phyloP scores from a whole-genome alignment of 2,888 invertebrate species.

The Lasioglossum morio region DNA sequence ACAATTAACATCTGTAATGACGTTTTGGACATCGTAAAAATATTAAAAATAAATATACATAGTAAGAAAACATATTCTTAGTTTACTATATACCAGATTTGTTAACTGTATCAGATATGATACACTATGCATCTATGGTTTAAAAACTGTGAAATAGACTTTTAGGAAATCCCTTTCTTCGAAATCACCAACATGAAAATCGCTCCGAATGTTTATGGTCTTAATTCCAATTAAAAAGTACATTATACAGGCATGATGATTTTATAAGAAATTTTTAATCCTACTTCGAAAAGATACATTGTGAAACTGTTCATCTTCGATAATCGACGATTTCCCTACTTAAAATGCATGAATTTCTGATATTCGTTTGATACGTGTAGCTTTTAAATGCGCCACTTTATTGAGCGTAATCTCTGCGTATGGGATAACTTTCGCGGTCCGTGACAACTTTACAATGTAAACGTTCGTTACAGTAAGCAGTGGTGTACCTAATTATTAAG shows the following conservation, averaged over 20 bases:
- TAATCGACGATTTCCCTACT: neutral
- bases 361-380: neutral
- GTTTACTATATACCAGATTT: too few relatives aligned
- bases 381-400: neutral
- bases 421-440: neutral
- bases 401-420: neutral
- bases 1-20: too few relatives aligned
- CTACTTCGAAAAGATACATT: neutral
- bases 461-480: neutral
- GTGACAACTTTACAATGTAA: neutral
- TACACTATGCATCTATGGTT: neutral
- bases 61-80: too few relatives aligned
- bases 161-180: too few relatives aligned
- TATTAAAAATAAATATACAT: too few relatives aligned
- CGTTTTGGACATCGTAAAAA: too few relatives aligned
- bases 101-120: too few relatives aligned
- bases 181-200: too few relatives aligned
- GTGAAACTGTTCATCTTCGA: neutral
- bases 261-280: too few relatives aligned
- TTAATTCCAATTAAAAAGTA: too few relatives aligned
- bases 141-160: neutral
- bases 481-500: neutral
- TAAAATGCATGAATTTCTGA: neutral
- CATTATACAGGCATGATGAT: too few relatives aligned
- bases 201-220: too few relatives aligned